phyloP scores from a whole-genome alignment of 2,797 vertebrate species.

The Bufotes viridis region DNA sequence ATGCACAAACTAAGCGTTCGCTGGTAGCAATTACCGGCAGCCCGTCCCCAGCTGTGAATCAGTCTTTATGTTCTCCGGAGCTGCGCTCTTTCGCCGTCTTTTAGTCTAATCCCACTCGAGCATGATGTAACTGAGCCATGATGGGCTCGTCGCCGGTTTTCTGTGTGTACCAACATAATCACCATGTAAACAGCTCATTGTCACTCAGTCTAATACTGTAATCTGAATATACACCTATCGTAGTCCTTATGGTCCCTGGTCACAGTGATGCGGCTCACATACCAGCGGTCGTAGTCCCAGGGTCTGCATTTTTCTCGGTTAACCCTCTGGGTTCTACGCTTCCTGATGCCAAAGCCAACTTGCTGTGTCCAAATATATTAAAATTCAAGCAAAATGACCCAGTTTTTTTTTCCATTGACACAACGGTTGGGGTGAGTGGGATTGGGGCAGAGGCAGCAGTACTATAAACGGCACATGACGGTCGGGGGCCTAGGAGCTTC shows the following conservation, averaged over 20 bases:
- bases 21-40: conserved; percentile 35
- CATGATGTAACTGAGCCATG: background rate
- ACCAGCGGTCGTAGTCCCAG: background rate
- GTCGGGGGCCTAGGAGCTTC: background rate
- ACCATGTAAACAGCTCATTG: conserved; percentile 14
- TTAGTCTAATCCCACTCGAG: background rate
- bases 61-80: background rate
- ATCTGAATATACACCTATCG: background rate
- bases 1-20: background rate
- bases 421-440: background rate
- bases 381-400: background rate
- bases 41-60: conserved; percentile 11
- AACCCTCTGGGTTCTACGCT: background rate
- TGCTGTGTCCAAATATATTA: background rate
- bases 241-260: background rate
- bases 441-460: background rate
- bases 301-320: background rate
- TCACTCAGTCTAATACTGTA: background rate
- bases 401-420: background rate
- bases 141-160: background rate
- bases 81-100: too few relatives aligned
- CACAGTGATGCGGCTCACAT: background rate
- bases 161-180: background rate
- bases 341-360: background rate
- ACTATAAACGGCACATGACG: conserved; percentile 1